A percentile compares a stretch with the other conserved stretches of the same genome.
phyloP scores from a whole-genome alignment of 1,140 invertebrate genomes.

The Zaprionus capensis region DNA sequence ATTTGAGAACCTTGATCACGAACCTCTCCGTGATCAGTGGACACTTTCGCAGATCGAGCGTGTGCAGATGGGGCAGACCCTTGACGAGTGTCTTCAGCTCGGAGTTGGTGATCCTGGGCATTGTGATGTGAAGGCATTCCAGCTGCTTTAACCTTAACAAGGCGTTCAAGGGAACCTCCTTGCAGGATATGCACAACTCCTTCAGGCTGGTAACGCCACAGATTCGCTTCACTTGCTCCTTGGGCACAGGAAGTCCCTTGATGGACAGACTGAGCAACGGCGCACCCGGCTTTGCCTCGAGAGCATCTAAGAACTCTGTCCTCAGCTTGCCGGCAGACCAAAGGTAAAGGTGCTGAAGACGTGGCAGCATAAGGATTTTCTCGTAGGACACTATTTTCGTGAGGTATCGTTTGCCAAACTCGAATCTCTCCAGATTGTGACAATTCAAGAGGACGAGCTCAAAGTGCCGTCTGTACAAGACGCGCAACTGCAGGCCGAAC shows the following conservation, averaged over 20 bases:
- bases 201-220: conserved; percentile 3
- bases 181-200: conserved; percentile 1
- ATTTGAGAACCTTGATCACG: neutral
- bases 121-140: conserved; percentile 1
- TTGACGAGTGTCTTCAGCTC: neutral
- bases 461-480: neutral
- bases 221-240: conserved; percentile 7
- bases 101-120: neutral
- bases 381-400: neutral
- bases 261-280: neutral
- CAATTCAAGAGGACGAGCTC: neutral
- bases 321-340: conserved; percentile 1
- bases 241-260: conserved; percentile 5
- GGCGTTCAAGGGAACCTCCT: neutral
- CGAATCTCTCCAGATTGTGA: neutral
- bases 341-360: neutral
- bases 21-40: neutral
- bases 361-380: neutral
- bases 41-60: conserved; percentile 7
- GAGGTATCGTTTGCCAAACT: conserved; percentile 1
- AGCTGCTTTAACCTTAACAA: neutral
- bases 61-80: conserved; percentile 1
- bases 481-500: neutral
- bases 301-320: neutral
- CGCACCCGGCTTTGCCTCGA: neutral